Evolutionary conservation across 2,888 invertebrate genomes (phyloP), one percentile per base, ranked within the genome.

Genomic region (Orthosia gracilis): DNA sequence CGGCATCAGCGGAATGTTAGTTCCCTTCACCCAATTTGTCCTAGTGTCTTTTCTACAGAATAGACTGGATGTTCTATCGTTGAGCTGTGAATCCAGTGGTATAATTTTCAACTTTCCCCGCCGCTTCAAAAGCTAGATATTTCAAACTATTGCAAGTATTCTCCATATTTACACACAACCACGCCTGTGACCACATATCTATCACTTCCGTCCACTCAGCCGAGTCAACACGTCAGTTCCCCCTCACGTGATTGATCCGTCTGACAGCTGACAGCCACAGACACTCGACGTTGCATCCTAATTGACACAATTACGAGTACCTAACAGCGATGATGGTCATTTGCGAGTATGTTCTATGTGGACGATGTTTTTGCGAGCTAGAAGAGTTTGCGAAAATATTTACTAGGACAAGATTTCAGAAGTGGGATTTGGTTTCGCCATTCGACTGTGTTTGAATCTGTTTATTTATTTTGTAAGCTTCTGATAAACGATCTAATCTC

Each of bases 271-370:
- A 50, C 63, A 47, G 50, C 58, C 69, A 40, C 49, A 70, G 70
- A 68, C 74, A 69, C 65, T 73, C 54, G 66, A 47, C 23, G n/a
- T 47, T 68, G 74, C 74, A 71, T 71, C 64, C 61, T 87, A 80
- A 87, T 86, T 82, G 84, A 11, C 58, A 23, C 86, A 84, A 85
- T 85, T 84, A 78, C 72, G 58, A 71, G 66, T 52, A 76, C 72
- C n/a, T n/a, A n/a, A n/a, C 63, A 76, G 66, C 63, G 72, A 58
- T 50, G 71, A 79, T 64, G 76, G 64, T n/a, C 69, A 73, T 77
- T 73, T 73, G 49, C 40, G 40, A 40, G 40, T 40, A 9, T 40
- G 31, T 31, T 31, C 26, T n/a, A 45, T 58, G 52, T 40, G 45
- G 57, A 15, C 52, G 31, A 18, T 23, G 52, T 55, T 47, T 47